A percentile compares a stretch with the other conserved stretches of the same genome.
These are phyloP conservation scores for Hycleus phaleratus DNA, from an alignment of 1,140 invertebrate genomes.

Conservation along the genomic window DNA sequence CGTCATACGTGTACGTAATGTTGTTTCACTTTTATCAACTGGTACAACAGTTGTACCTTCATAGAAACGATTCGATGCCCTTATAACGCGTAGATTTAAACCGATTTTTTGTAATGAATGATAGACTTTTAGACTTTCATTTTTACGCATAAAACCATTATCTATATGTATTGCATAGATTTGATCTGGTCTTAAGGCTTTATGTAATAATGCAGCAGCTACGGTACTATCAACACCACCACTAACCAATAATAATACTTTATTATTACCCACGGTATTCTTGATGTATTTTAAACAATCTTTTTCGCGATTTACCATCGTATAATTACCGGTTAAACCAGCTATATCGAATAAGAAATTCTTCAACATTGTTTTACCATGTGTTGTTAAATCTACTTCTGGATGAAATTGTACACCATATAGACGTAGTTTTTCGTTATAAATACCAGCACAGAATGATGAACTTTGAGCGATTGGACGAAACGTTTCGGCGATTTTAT, in stretches of 20 bases:
- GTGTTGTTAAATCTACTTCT: conserved; percentile 85
- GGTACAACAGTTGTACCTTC: conserved; percentile 73
- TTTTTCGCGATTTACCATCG: conserved; percentile 78
- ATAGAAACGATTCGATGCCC: conserved; percentile 64
- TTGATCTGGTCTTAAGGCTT: conserved; percentile 82
- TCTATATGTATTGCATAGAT: conserved; percentile 96
- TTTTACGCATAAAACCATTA: conserved; percentile 98
- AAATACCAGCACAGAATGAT: conserved; percentile 81
- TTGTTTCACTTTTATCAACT: conserved; percentile 49
- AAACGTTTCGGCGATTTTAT: conserved; percentile 81
- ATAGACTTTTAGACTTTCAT: conserved; percentile 74
- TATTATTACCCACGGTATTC: conserved; percentile 81
- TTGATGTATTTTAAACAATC: conserved; percentile 91
- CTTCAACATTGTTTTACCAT: conserved; percentile 85
- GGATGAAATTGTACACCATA: conserved; percentile 99
- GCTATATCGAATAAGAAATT: conserved; percentile 94
- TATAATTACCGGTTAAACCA: conserved; percentile 80
- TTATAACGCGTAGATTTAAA: conserved; percentile 75
- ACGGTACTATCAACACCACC: conserved; percentile 98
- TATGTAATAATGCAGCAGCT: conserved; percentile 88
- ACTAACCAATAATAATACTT: conserved; percentile 86
- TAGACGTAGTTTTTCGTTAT: conserved; percentile 81
- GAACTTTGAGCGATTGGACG: conserved; percentile 75
- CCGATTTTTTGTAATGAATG: conserved; percentile 53
- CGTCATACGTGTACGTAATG: conserved; percentile 65